Conservation (phyloP, 2,797 vertebrate genomes). For the Arnoldichthys spilopterus region DNA sequence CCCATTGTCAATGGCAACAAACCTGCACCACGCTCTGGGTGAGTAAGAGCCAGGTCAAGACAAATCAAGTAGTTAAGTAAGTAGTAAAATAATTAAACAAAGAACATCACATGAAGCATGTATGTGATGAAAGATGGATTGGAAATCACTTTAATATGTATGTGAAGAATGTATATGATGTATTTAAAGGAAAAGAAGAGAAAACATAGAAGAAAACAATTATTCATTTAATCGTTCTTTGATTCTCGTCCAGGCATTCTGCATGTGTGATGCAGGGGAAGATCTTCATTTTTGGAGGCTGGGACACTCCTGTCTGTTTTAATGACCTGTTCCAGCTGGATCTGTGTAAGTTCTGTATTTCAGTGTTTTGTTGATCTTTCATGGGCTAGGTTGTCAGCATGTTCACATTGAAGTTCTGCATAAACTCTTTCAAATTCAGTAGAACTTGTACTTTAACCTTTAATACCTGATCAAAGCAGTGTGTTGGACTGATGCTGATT, state of each 20-base stretch:
- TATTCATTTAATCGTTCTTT: not conserved
- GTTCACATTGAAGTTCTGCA: not conserved
- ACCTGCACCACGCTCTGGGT: slow-evolving; percentile 77
- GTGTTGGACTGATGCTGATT: too few species aligned
- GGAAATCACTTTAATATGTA: not conserved
- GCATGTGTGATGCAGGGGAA: slow-evolving; percentile 82
- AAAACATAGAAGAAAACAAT: not conserved
- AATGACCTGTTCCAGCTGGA: slow-evolving; percentile 84
- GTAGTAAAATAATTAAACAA: too few species aligned
- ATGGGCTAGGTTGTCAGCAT: not conserved
- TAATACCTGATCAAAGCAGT: too few species aligned
- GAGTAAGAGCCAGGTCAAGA: not conserved
- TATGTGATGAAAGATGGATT: not conserved
- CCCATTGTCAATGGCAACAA: slow-evolving; percentile 82
- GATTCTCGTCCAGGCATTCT: slow-evolving; percentile 74
- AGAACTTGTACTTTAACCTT: too few species aligned
- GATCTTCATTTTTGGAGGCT: slow-evolving; percentile 84
- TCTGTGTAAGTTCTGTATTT: slow-evolving; percentile 73
- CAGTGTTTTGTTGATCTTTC: not conserved
- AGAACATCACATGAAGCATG: too few species aligned
- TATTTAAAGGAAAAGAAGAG: not conserved
- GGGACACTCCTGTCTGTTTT: slow-evolving; percentile 85
- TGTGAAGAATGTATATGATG: not conserved
- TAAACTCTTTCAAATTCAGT: not conserved
- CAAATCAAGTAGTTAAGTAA: not conserved